Conservation (phyloP, 2,797 vertebrate species). For the Acestrorhynchus altus region DNA sequence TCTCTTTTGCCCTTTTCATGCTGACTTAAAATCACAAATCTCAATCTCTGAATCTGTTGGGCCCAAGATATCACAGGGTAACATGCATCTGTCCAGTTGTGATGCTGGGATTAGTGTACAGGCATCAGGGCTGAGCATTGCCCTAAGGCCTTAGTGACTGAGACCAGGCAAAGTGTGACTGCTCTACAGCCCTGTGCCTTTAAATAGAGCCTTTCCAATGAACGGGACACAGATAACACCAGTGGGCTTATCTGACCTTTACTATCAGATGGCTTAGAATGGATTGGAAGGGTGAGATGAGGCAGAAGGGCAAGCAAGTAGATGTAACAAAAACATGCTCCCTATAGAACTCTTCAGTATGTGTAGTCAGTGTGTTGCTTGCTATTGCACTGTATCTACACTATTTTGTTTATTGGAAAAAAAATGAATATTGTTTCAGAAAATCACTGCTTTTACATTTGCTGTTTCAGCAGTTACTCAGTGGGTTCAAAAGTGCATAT, state of each 20-base stretch:
- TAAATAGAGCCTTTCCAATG: not conserved
- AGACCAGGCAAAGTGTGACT: not conserved
- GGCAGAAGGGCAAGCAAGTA: not conserved
- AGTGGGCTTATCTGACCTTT: conserved; percentile 14
- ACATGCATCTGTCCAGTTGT: not conserved
- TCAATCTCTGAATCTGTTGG: not conserved
- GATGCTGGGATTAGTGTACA: not conserved
- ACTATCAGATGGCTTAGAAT: not conserved
- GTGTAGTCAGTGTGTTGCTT: not conserved
- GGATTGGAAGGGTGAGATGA: conserved; percentile 19
- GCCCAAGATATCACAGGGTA: not conserved
- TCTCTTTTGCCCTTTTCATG: conserved; percentile 71
- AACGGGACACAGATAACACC: not conserved
- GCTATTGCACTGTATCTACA: too few relatives aligned
- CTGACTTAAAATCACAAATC: conserved; percentile 65
- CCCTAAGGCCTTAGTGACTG: conserved; percentile 9
- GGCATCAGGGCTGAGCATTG: not conserved
- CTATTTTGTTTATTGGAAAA: too few relatives aligned
- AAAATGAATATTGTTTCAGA: too few relatives aligned
- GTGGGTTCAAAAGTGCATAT: too few relatives aligned
- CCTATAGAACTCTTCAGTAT: not conserved
- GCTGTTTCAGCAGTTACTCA: too few relatives aligned
- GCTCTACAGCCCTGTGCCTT: not conserved
- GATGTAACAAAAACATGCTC: not conserved
- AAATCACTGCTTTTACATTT: too few relatives aligned